These are phyloP conservation scores for Andrena marginata DNA, from an alignment of 2,888 invertebrate genomes.

Conservation along the genomic window DNA sequence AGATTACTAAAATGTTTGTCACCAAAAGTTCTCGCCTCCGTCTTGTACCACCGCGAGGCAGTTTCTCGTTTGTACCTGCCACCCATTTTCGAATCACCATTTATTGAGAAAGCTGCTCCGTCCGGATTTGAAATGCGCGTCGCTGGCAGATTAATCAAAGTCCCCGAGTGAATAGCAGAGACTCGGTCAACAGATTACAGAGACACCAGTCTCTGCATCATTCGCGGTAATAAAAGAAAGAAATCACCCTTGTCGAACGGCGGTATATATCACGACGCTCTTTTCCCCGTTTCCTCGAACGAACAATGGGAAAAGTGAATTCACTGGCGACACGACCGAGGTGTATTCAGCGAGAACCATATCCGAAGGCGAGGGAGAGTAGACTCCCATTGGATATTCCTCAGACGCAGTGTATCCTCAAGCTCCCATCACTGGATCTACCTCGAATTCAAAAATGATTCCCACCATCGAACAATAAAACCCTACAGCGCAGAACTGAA, in stretches of 20 bases:
- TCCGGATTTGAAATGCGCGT: neutral
- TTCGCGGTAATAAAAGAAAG: slow-evolving; percentile 26
- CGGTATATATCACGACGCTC: slow-evolving; percentile 11
- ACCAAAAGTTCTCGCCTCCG: neutral
- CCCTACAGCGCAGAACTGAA: too few relatives aligned
- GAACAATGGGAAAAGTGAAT: slow-evolving; percentile 40
- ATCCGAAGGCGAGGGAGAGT: neutral
- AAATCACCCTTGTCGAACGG: slow-evolving; percentile 16
- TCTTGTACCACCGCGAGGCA: too few relatives aligned
- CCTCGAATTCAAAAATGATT: too few relatives aligned
- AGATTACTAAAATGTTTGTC: neutral
- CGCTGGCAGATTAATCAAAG: slow-evolving; percentile 45
- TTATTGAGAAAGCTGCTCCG: neutral
- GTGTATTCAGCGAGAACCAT: slow-evolving; percentile 1
- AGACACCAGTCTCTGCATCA: slow-evolving; percentile 36
- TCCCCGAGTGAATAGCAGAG: slow-evolving; percentile 43
- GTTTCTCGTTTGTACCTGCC: too few relatives aligned
- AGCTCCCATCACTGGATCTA: too few relatives aligned
- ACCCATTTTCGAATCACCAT: neutral
- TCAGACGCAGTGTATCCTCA: too few relatives aligned
- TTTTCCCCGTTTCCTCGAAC: neutral
- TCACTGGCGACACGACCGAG: neutral
- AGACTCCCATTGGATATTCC: too few relatives aligned
- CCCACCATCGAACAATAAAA: too few relatives aligned
- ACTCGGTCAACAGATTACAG: slow-evolving; percentile 48